phyloP scores from a whole-genome alignment of 2,888 invertebrate species.

The Phlogophora meticulosa region DNA sequence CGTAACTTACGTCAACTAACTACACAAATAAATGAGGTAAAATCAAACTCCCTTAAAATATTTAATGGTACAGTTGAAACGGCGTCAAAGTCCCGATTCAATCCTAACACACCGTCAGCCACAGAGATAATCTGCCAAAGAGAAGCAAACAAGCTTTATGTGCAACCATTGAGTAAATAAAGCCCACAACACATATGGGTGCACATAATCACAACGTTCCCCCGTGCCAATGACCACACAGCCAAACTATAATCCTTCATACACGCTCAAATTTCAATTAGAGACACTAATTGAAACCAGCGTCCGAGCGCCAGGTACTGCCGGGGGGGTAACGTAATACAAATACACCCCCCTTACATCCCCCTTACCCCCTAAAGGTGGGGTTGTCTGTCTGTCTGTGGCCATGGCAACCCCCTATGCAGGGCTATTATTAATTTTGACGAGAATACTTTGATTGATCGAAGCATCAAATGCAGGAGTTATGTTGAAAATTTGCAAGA shows the following conservation, averaged over 20 bases:
- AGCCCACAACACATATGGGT: background rate
- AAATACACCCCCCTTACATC: conserved; percentile 29
- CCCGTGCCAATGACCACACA: conserved; percentile 1
- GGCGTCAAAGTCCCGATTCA: background rate
- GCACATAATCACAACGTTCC: background rate
- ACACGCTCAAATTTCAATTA: conserved; percentile 47
- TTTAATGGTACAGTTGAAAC: background rate
- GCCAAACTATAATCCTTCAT: conserved; percentile 26
- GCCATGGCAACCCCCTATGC: conserved; percentile 50
- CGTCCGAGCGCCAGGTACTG: conserved; percentile 51
- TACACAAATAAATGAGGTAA: too few relatives aligned
- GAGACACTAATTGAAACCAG: conserved; percentile 53
- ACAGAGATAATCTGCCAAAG: background rate
- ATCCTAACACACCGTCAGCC: background rate
- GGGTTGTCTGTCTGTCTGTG: conserved; percentile 49
- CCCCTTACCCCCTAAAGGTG: conserved; percentile 35
- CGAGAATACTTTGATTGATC: conserved; percentile 54
- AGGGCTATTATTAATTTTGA: conserved; percentile 53
- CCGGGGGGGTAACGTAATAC: conserved; percentile 42
- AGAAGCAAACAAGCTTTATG: background rate
- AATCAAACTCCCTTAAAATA: background rate
- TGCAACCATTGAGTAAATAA: conserved; percentile 5
- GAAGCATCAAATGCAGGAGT: conserved; percentile 40
- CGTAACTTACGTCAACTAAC: too few relatives aligned
- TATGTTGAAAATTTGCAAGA: conserved; percentile 22